phyloP scores from a whole-genome alignment of 2,797 vertebrate genomes.

The Ambastaia sidthimunki region DNA sequence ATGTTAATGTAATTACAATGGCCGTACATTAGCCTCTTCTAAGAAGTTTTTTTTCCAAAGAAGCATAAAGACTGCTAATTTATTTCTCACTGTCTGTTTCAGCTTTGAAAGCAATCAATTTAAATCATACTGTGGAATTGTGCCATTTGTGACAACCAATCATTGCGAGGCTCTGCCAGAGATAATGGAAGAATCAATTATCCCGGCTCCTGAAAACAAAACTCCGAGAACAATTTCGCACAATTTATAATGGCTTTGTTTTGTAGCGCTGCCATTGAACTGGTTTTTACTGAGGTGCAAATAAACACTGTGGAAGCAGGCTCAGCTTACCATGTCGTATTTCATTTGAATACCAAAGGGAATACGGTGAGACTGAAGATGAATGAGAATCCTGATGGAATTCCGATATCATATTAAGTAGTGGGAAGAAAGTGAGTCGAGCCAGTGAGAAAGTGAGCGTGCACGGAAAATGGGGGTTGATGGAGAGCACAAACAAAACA shows the following conservation, averaged over 20 bases:
- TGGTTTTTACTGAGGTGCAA: constrained; percentile 28
- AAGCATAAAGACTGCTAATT: constrained; percentile 23
- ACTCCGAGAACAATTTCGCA: constrained; percentile 48
- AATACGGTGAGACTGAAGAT: constrained; percentile 6
- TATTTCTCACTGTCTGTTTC: constrained; percentile 38
- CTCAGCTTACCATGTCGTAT: constrained; percentile 17
- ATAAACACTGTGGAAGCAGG: constrained; percentile 38
- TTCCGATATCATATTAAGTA: constrained; percentile 60
- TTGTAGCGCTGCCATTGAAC: constrained; percentile 27
- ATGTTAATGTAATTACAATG: constrained; percentile 28
- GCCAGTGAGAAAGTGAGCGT: constrained; percentile 3
- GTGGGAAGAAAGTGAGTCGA: constrained; percentile 46
- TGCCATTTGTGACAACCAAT: constrained; percentile 41
- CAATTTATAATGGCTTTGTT: constrained; percentile 44
- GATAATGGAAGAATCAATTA: constrained; percentile 59
- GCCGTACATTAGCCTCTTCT: constrained; percentile 28
- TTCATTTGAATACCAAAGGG: constrained; percentile 35
- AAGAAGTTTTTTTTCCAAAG: background rate
- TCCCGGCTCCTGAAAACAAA: constrained; percentile 36
- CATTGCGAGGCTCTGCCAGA: constrained; percentile 18
- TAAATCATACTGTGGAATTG: constrained; percentile 46
- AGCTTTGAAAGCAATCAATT: constrained; percentile 43
- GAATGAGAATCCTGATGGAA: constrained; percentile 29
- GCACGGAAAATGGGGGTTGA: constrained; percentile 46
- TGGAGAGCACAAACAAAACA: constrained; percentile 53